Evolutionary conservation across 2,113 vertebrate species (phyloP).

Genomic region (Campylorhamphus procurvoides): DNA sequence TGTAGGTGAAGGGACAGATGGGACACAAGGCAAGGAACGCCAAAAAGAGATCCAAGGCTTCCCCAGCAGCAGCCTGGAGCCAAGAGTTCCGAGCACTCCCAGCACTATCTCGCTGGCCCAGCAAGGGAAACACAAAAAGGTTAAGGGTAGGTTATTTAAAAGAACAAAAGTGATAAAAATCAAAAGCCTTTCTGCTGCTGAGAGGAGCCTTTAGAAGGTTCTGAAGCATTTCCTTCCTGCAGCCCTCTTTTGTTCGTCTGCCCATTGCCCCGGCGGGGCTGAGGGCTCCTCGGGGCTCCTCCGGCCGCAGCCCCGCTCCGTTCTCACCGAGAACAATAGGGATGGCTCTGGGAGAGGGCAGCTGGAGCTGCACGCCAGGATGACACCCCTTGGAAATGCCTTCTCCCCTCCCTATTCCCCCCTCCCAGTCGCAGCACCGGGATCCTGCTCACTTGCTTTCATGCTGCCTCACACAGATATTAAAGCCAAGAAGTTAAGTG

Average conservation of each 20-base stretch:
- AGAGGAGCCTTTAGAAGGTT: neutral
- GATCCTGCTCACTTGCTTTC: neutral
- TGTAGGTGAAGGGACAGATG: neutral
- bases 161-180: slow-evolving; percentile 12
- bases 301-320: accelerated
- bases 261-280: neutral
- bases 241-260: slow-evolving; percentile 3
- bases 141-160: neutral
- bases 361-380: neutral
- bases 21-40: neutral
- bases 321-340: neutral
- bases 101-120: neutral
- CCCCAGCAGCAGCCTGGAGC: neutral
- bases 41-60: neutral
- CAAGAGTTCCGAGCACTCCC: neutral
- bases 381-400: neutral
- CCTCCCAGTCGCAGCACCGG: neutral
- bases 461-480: slow-evolving; percentile 35
- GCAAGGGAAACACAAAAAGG: neutral
- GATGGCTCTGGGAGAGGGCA: neutral
- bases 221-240: slow-evolving; percentile 36
- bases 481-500: slow-evolving; percentile 67
- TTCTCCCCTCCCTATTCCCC: neutral
- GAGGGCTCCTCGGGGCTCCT: neutral
- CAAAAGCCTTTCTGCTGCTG: neutral